Percentiles rank a stretch among this genome's conserved stretches.
Conservation (phyloP, 2,888 invertebrate genomes). For the Mystacides longicornis region DNA sequence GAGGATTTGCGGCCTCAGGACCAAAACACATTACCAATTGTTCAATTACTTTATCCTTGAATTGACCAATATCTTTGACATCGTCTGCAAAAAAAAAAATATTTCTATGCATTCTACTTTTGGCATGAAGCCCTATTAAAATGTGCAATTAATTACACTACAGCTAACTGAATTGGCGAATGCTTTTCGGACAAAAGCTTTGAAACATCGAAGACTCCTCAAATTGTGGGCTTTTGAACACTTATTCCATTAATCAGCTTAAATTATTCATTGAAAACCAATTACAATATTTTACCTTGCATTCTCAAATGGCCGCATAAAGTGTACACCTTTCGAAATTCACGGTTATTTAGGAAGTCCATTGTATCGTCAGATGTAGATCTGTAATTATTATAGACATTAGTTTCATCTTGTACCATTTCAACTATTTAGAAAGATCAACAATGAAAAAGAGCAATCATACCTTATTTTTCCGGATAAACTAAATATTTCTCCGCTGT, state of each 20-base stretch:
- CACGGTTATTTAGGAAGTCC: neutral
- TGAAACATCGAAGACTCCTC: no score
- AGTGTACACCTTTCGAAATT: neutral
- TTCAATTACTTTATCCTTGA: slow-evolving; percentile 31
- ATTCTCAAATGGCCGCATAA: neutral
- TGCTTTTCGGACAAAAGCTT: no score
- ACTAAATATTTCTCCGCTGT: slow-evolving; percentile 44
- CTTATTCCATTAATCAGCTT: no score
- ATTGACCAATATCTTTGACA: neutral
- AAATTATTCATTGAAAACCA: no score
- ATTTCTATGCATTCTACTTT: no score
- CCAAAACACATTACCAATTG: slow-evolving; percentile 41
- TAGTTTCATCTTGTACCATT: neutral
- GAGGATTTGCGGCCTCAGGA: slow-evolving; percentile 34
- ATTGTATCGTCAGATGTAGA: neutral
- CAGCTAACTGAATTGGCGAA: no score
- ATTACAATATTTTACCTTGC: neutral
- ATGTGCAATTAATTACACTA: no score
- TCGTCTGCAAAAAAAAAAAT: no score
- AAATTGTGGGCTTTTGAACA: no score
- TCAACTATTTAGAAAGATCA: no score
- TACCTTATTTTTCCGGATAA: slow-evolving; percentile 37
- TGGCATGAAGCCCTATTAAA: no score
- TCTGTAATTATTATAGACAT: neutral
- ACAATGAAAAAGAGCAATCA: neutral